These are phyloP conservation scores for Tenrec ecaudatus DNA, from an alignment of 2,113 vertebrate species.

Conservation along the genomic window DNA sequence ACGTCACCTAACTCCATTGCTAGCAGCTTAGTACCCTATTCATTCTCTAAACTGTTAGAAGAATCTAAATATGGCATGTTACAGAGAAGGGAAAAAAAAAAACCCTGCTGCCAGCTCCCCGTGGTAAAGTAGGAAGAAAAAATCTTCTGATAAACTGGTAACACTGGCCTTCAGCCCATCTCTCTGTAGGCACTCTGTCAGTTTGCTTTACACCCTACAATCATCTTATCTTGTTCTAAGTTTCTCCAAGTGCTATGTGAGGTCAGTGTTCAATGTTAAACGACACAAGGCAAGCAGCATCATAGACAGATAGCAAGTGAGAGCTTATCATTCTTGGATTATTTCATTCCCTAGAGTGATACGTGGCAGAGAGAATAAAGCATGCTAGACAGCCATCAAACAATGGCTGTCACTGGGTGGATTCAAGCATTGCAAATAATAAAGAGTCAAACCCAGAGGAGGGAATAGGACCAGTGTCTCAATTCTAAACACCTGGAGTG, in stretches of 20 bases:
- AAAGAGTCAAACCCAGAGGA: no score
- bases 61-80: not conserved
- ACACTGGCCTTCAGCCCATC: constrained; percentile 46
- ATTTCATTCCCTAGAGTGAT: constrained; percentile 67
- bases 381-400: constrained; percentile 59
- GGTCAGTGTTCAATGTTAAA: constrained; percentile 62
- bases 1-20: not conserved
- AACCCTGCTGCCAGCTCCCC: not conserved
- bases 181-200: constrained; percentile 37
- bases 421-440: no score
- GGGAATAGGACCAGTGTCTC: no score
- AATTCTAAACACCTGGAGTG: no score
- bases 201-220: constrained; percentile 55
- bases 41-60: constrained; percentile 11
- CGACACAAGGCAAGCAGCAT: constrained; percentile 53
- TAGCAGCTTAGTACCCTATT: not conserved
- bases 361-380: constrained; percentile 38
- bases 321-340: constrained; percentile 69
- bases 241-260: constrained; percentile 52
- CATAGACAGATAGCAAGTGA: constrained; percentile 70
- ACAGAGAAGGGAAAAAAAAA: not conserved
- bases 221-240: constrained; percentile 65
- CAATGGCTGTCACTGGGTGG: constrained; percentile 32
- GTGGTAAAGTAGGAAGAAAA: not conserved
- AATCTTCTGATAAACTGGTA: constrained; percentile 52